phyloP scores from a whole-genome alignment of 2,113 vertebrate species.

The Pomatostomus ruficeps region DNA sequence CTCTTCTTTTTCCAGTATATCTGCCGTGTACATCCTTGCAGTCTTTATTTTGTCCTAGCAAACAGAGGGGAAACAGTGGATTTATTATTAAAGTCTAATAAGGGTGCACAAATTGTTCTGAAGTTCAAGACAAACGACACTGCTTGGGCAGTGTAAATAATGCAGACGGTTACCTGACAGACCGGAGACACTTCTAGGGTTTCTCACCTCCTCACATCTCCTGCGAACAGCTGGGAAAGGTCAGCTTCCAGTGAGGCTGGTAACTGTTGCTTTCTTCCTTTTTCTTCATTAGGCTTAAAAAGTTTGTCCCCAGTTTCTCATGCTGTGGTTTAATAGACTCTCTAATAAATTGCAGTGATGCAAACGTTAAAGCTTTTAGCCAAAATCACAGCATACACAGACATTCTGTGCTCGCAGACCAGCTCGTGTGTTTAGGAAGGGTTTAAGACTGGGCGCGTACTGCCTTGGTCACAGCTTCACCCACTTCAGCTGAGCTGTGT shows the following conservation, averaged over 20 bases:
- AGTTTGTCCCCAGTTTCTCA: not conserved
- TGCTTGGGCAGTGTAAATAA: slow-evolving; percentile 2
- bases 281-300: not conserved
- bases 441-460: not conserved
- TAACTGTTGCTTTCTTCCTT: not conserved
- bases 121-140: not conserved
- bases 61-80: not conserved
- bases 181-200: not conserved
- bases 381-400: not conserved
- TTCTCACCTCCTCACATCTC: not conserved
- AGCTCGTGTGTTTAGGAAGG: not conserved
- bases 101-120: slow-evolving; percentile 10
- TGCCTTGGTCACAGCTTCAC: not conserved
- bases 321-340: not conserved
- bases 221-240: not conserved
- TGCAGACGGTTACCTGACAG: not conserved
- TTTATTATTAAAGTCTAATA: slow-evolving; percentile 14
- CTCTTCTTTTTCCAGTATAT: not conserved
- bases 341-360: not conserved
- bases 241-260: not conserved
- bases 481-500: not conserved
- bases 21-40: rapidly evolving
- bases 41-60: not conserved
- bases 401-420: not conserved
- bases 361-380: not conserved